A percentile compares a stretch with the other conserved stretches of the same genome.
Evolutionary conservation across 2,888 invertebrate genomes (phyloP).

Genomic region (Lasioglossum vierecki): DNA sequence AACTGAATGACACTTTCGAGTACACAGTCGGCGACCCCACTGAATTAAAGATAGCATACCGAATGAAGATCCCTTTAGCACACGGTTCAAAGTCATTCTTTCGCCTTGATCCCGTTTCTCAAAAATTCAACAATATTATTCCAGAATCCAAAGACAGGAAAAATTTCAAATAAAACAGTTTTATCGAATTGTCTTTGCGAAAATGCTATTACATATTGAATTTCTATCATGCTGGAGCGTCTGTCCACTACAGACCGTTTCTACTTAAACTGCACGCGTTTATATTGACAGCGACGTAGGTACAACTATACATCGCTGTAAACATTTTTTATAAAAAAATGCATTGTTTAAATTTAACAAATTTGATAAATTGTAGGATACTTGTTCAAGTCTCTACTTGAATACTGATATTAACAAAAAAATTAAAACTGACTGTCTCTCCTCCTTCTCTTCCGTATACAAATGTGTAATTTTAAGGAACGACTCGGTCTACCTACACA

Average conservation of each 20-base stretch:
- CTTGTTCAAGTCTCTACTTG: not conserved
- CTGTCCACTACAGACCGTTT: not conserved
- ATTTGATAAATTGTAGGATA: not conserved
- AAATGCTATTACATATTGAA: not conserved
- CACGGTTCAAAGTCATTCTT: not conserved
- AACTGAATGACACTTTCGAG: not conserved
- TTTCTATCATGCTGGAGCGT: not conserved
- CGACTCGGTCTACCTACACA: not conserved
- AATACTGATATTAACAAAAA: not conserved
- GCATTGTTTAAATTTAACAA: not conserved
- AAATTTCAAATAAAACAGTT: not conserved
- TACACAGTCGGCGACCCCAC: not conserved
- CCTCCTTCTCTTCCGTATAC: not conserved
- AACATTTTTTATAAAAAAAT: not conserved
- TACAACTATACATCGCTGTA: not conserved
- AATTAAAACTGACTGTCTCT: not conserved
- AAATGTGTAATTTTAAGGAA: not conserved
- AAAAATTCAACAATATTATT: not conserved
- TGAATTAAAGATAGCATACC: conserved; percentile 7
- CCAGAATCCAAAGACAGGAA: not conserved
- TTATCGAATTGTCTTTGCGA: not conserved
- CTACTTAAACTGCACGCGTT: not conserved
- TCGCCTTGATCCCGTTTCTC: not conserved
- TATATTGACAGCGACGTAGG: not conserved
- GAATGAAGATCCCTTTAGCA: not conserved